Percentiles rank a stretch among this genome's conserved stretches.
Evolutionary conservation across 2,888 invertebrate genomes (phyloP).

Genomic region (Criorhina ranunculi): DNA sequence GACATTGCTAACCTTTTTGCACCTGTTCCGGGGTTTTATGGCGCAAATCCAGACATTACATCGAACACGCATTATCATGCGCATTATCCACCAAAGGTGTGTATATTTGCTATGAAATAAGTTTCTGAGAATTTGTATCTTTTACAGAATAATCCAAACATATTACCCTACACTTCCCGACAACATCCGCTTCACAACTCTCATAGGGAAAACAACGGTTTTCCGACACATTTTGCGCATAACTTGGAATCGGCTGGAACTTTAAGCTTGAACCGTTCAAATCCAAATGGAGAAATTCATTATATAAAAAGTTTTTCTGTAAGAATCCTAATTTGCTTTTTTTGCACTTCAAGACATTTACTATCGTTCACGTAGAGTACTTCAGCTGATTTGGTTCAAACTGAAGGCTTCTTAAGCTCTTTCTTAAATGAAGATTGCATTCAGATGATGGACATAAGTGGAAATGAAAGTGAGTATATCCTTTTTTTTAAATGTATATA

Average conservation of each 20-base stretch:
- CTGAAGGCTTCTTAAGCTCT: slow-evolving; percentile 94
- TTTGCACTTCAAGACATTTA: not conserved
- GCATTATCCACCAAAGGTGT: slow-evolving; percentile 37
- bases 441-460: slow-evolving; percentile 96
- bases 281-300: slow-evolving; percentile 19
- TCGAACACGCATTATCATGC: slow-evolving; percentile 44
- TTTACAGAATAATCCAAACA: slow-evolving; percentile 31
- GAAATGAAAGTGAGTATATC: slow-evolving; percentile 91
- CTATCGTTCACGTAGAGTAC: slow-evolving; percentile 84
- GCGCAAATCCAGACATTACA: slow-evolving; percentile 33
- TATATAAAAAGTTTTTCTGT: slow-evolving; percentile 28
- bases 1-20: slow-evolving; percentile 39
- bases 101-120: not conserved
- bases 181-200: slow-evolving; percentile 21
- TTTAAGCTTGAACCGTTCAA: not conserved
- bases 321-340: not conserved
- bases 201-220: slow-evolving; percentile 22
- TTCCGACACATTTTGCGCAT: slow-evolving; percentile 18
- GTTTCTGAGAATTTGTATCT: not conserved
- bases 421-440: slow-evolving; percentile 95
- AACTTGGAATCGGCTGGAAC: slow-evolving; percentile 34
- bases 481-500: too few species aligned
- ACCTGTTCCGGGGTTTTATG: slow-evolving; percentile 47
- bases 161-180: slow-evolving; percentile 11
- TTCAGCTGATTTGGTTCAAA: slow-evolving; percentile 89